Conservation (phyloP, 2,888 invertebrate species). For the Leucophenga maculata region DNA sequence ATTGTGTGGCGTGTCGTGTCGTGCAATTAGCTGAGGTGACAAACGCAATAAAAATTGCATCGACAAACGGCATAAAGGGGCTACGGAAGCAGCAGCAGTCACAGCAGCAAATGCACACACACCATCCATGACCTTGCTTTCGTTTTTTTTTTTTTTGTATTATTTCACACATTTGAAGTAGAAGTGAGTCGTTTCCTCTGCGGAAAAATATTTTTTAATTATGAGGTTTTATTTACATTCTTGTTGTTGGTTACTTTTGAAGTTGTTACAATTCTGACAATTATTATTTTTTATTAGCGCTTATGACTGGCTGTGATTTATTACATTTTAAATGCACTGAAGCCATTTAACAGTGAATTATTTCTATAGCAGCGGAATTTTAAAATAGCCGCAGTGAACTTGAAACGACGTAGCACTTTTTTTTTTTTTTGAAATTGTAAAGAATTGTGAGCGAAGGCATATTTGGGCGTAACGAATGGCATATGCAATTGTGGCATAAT, state of each 20-base stretch:
- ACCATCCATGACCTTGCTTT: conserved; percentile 58
- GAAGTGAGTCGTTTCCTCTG: not conserved
- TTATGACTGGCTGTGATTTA: not conserved
- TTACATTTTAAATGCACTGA: not conserved
- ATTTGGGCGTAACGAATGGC: too few species aligned
- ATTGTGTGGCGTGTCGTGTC: not conserved
- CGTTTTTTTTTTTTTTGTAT: conserved; percentile 36
- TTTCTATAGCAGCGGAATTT: too few species aligned
- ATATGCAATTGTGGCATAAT: too few species aligned
- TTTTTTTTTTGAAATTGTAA: too few species aligned
- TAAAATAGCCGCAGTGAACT: too few species aligned
- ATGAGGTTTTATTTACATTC: conserved; percentile 28
- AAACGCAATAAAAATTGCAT: conserved; percentile 20
- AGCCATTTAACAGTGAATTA: too few species aligned
- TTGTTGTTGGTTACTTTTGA: not conserved
- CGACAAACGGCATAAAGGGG: conserved; percentile 14
- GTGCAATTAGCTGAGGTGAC: conserved; percentile 10
- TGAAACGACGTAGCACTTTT: too few species aligned
- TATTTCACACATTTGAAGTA: not conserved
- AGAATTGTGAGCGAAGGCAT: too few species aligned
- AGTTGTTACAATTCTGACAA: conserved; percentile 9
- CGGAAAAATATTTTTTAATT: conserved; percentile 14
- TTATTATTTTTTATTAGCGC: conserved; percentile 47
- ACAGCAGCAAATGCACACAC: not conserved
- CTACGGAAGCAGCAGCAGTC: not conserved